These are phyloP conservation scores for Stenopsyche tienmushanensis DNA, from an alignment of 1,140 invertebrate genomes.

Conservation along the genomic window DNA sequence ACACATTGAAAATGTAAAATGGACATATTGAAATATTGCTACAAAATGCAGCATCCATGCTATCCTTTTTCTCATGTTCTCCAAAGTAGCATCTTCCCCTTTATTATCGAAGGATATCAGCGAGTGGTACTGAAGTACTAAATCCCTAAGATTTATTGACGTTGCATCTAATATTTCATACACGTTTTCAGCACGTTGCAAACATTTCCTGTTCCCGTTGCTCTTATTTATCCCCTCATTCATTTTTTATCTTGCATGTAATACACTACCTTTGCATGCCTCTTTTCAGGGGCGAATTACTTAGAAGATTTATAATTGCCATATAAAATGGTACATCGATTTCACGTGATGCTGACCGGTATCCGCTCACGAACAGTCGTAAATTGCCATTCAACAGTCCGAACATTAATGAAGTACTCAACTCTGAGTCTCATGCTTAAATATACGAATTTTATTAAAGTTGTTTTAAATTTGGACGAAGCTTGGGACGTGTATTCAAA, in stretches of 20 bases:
- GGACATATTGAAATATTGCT: no score
- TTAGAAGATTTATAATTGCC: no score
- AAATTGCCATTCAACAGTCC: no score
- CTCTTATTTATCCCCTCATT: constrained; percentile 27
- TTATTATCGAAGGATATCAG: constrained; percentile 17
- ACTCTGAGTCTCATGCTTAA: no score
- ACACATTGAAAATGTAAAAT: no score
- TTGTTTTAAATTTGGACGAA: no score
- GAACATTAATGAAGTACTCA: no score
- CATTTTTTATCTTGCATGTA: constrained; percentile 23
- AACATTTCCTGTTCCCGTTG: constrained; percentile 7
- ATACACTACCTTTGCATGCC: not conserved
- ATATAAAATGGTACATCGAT: no score
- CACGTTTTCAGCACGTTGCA: constrained; percentile 25
- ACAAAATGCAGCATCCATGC: not conserved
- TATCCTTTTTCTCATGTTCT: not conserved
- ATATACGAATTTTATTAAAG: no score
- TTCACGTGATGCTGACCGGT: no score
- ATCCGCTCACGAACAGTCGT: no score
- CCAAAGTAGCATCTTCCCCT: constrained; percentile 1
- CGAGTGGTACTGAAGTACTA: not conserved
- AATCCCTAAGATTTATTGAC: constrained; percentile 30
- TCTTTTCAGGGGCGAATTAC: not conserved
- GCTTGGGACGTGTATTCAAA: no score
- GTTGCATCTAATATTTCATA: constrained; percentile 33